Base-by-base conservation (phyloP, 2,113 vertebrate genomes). In the Xiphorhynchus elegans region DNA sequence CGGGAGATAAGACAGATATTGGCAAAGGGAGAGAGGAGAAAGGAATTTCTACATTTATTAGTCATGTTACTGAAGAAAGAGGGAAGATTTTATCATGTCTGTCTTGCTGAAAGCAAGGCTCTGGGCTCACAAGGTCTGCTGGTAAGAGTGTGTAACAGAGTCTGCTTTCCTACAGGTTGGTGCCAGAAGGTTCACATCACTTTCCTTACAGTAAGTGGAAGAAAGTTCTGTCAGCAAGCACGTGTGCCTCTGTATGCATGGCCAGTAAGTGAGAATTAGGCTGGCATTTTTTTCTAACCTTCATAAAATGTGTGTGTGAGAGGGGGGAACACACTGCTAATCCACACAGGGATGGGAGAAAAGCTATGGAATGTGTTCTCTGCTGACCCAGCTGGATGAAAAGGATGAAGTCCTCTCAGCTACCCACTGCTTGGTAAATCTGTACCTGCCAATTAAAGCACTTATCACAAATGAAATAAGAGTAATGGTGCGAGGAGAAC, bases 11-110 rank as follows among this genome's bases (percentile, higher is more conserved):
- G 95, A 55, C 63, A 95, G 70, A 83, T 94, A 49, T 3, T 96
- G 92, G 92, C 91, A 90, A 88, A 63, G 19, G 39, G 94, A 87
- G 78, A 85, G 90, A 89, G 81, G 49, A 92, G 86, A 90, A 93
- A 95, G 89, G 93, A 96, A 91, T 95, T 94, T 93, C 87, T 96
- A 82, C 87, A 67, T 81, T 93, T 95, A 94, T 95, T 96, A 95
- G 72, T 94, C 85, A 94, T 83, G 85, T 94, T 95, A 87, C 77
- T 96, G 95, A 94, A 94, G 93, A 94, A 95, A 91, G 82, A 84
- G 35, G 82, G 49, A 88, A 96, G 96, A 96, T 97, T 88, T 97
- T 96, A 96, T 96, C 92, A 0, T 4, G 11, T 49, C 82, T 63
- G 76, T 39, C 85, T 91, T 90, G 96, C 85, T 95, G 93, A 94